These are phyloP conservation scores for Onychorhynchus coronatus DNA, from an alignment of 2,113 vertebrate species.

Conservation along the genomic window DNA sequence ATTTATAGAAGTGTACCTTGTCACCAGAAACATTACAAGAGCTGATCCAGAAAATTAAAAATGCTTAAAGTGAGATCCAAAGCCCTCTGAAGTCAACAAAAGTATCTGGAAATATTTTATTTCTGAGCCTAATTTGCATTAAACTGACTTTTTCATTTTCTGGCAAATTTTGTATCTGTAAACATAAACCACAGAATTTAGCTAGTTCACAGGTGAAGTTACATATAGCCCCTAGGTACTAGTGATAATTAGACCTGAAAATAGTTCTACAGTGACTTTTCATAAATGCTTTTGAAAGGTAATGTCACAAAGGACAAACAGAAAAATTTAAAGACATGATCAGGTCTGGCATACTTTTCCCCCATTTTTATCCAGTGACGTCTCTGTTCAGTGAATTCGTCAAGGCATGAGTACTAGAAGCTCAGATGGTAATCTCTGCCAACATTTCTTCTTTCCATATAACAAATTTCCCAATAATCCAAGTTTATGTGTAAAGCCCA, in stretches of 20 bases:
- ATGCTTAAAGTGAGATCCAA: background rate
- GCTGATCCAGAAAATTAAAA: background rate
- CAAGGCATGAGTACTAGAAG: background rate
- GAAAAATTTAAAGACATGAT: background rate
- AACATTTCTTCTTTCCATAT: background rate
- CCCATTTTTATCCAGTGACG: accelerated
- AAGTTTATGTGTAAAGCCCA: background rate
- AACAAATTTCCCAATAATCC: background rate
- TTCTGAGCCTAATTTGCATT: background rate
- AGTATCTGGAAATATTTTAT: background rate
- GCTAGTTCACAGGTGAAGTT: background rate
- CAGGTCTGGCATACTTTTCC: background rate
- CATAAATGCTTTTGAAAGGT: background rate
- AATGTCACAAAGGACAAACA: background rate
- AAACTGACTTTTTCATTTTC: background rate
- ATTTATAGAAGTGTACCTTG: background rate
- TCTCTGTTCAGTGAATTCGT: background rate
- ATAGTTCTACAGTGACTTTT: background rate
- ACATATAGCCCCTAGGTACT: background rate
- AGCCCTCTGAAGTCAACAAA: background rate
- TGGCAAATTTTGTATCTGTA: background rate
- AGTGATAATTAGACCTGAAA: background rate
- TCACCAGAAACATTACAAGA: background rate
- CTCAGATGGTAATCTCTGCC: background rate
- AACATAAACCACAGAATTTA: background rate